Base-by-base conservation (phyloP, 2,113 vertebrate species). In the Octodon degus region DNA sequence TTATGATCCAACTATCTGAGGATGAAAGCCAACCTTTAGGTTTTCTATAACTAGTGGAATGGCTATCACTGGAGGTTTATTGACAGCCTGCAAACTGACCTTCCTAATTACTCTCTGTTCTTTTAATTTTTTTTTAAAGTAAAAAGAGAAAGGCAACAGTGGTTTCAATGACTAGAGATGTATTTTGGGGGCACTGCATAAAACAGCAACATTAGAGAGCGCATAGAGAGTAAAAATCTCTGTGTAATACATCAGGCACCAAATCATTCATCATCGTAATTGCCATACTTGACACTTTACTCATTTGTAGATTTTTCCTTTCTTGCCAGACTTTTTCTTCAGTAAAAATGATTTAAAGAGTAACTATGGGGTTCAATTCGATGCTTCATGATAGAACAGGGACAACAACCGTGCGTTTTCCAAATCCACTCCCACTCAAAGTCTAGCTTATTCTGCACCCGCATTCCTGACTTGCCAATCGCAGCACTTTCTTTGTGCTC, bases 241-340 rank as follows among this genome's bases (percentile, higher is more conserved):
- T 60, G 76, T 92, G 85, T 93, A 95, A 90, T 93, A 83, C 90
- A 92, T 90, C 93, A 92, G 95, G 96, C 90, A 86, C 94, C 72
- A 91, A 90, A 97, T 97, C 96, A 95, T 96, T 98, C 95, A 91
- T 97, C 96, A 95, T 93, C 86, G 90, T 96, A 97, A 97, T 98
- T 95, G 92, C 95, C 86, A 76, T 63, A 37, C 88, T 97, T 0
- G 62, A 93, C 94, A 96, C 72, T 93, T 97, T 82, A 88, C 93
- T 97, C 97, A 95, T 98, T 98, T 97, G 95, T 97, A 96, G 96
- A 96, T 95, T 97, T 98, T 93, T 90, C 53, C 90, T 95, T 97
- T 97, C 92, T 97, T 88, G 88, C 95, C 86, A 92, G 94, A 96
- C 95, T 80, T 97, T 97, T 97, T 92, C 92, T 97, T 93, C 86